A percentile compares a stretch with the other conserved stretches of the same genome.
phyloP scores from a whole-genome alignment of 2,797 vertebrate species.

The Eulemur albifrons region DNA sequence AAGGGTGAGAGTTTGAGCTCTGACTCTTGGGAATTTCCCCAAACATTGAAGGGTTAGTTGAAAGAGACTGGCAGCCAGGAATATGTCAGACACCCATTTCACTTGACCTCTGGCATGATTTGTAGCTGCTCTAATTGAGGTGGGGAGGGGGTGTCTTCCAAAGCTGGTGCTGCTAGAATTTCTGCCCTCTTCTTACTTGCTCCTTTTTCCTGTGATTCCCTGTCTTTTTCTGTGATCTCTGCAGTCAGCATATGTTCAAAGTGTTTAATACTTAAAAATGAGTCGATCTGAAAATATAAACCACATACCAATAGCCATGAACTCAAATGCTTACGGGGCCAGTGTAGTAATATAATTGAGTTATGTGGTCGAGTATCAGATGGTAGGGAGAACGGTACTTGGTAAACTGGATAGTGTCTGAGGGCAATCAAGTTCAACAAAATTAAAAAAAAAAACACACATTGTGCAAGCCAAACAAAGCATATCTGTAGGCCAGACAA shows the following conservation, averaged over 20 bases:
- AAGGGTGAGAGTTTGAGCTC: slow-evolving; percentile 7
- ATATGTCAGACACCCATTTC: not conserved
- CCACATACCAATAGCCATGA: not conserved
- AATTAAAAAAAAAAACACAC: not conserved
- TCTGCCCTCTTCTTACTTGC: not conserved
- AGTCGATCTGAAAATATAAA: not conserved
- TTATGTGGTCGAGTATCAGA: not conserved
- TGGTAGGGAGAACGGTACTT: not conserved
- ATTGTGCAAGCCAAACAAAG: slow-evolving; percentile 8
- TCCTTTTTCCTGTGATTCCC: not conserved
- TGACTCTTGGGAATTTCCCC: not conserved
- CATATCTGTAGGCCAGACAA: not conserved
- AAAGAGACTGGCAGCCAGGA: not conserved
- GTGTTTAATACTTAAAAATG: not conserved
- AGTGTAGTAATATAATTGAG: too few species aligned
- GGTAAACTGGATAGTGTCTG: not conserved
- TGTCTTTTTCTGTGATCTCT: not conserved
- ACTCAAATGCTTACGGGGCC: not conserved
- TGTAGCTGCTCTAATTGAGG: not conserved
- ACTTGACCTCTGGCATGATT: not conserved
- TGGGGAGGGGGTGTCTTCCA: not conserved
- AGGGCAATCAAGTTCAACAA: not conserved
- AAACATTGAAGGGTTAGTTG: not conserved
- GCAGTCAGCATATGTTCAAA: not conserved
- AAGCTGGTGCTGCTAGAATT: not conserved